Base-by-base conservation (phyloP, 1,140 invertebrate species). In the Colletes latitarsis region DNA sequence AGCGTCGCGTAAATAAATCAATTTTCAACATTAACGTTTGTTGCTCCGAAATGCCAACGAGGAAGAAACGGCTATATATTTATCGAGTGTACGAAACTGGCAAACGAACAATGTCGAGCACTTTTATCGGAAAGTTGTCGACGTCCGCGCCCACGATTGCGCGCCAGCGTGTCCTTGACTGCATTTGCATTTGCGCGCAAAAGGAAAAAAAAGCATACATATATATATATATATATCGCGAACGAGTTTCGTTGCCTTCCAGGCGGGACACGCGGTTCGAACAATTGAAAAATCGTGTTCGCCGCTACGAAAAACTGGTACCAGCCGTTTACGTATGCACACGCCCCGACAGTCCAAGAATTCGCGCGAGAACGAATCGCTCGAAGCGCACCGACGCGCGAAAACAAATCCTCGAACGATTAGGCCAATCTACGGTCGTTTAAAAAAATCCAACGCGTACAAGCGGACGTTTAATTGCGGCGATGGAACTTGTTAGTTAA, bases 161-260 rank as follows among this genome's bases (percentile, higher is more conserved):
- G 9, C 69, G 70, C 21, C 52, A 6, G 30, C 15, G 39, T 21
- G 70, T 43, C 77, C 77, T 73, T 79, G 77, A 39, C n/a, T 55
- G 55, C 68, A 79, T 79, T 79, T 79, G 77, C 77, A 79, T 79
- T 73, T 64, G 43, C 60, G 49, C 52, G 70, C 63, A 64, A 64
- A 79, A 53, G 30, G 19, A 64, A 21, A 14, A n/a, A 70, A 62
- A 46, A 70, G 52, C 12, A 9, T 46, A 43, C 43, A 43, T 43
- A 43, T 43, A 43, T 43, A 46, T 46, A 46, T 46, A 46, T 46
- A 14, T 55, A 14, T 63, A 64, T 53, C 30, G 70, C 41, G 70
- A 73, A 53, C 21, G 19, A 70, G 57, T 17, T 46, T 43, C 21
- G 30, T 62, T 62, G 55, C 14, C 43, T 49, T 15, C 21, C 62